Evolutionary conservation across 2,888 invertebrate species (phyloP).

Genomic region (Salpingus planirostris): DNA sequence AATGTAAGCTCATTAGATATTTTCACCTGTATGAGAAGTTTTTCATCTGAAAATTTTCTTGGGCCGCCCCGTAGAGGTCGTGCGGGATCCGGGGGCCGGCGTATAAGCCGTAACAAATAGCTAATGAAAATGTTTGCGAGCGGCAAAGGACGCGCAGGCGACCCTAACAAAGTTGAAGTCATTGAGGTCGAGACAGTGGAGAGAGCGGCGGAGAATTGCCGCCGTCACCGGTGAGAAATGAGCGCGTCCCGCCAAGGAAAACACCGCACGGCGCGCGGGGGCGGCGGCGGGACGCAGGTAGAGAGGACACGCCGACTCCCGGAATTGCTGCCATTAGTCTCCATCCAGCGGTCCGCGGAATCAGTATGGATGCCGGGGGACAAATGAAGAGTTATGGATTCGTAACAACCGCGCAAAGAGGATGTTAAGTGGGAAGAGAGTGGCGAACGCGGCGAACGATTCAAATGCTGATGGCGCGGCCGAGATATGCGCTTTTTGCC

Average conservation of each 20-base stretch:
- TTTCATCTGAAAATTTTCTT: too few relatives aligned
- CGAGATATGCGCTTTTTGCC: neutral
- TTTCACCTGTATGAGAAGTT: too few relatives aligned
- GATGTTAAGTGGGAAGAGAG: slow-evolving; percentile 32
- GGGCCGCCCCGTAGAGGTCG: too few relatives aligned
- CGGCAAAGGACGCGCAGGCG: slow-evolving; percentile 26
- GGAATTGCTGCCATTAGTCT: slow-evolving; percentile 41
- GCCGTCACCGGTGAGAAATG: slow-evolving; percentile 40
- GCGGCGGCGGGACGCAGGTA: slow-evolving; percentile 26
- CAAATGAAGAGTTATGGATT: slow-evolving; percentile 42
- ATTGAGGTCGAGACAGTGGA: slow-evolving; percentile 29
- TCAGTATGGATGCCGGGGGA: slow-evolving; percentile 30
- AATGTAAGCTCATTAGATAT: too few relatives aligned
- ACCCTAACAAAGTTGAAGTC: slow-evolving; percentile 31
- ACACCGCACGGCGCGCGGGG: slow-evolving; percentile 20
- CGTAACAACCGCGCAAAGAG: slow-evolving; percentile 33
- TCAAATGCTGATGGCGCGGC: neutral
- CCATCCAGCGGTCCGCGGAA: slow-evolving; percentile 32
- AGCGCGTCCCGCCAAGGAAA: slow-evolving; percentile 29
- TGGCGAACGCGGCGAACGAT: too few relatives aligned
- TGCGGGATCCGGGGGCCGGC: too few relatives aligned
- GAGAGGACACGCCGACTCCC: slow-evolving; percentile 29
- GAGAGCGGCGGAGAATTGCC: slow-evolving; percentile 32
- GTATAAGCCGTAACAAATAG: slow-evolving; percentile 39
- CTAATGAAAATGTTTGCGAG: slow-evolving; percentile 40